Evolutionary conservation across 2,113 vertebrate genomes (phyloP).

Genomic region (Ariopsis seemanni): DNA sequence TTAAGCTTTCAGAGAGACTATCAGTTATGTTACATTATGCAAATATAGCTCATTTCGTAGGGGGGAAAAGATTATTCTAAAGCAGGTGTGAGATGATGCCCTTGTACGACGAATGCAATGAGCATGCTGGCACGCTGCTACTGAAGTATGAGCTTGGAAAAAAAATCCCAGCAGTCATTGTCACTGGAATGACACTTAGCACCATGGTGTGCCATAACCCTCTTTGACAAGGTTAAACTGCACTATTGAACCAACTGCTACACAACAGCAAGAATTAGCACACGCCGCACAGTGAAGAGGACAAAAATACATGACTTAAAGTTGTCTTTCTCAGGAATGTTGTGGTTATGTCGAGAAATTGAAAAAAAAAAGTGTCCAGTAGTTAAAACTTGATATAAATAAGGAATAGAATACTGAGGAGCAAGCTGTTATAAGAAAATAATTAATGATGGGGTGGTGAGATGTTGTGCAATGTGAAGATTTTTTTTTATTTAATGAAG

Average conservation of each 20-base stretch:
- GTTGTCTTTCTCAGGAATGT: not conserved
- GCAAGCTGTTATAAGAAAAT: not conserved
- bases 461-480: not conserved
- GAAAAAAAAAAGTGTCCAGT: not conserved
- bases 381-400: not conserved
- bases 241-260: constrained; percentile 58
- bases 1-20: not conserved
- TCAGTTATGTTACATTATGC: not conserved
- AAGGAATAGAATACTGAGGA: not conserved
- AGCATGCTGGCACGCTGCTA: not conserved
- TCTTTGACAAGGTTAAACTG: constrained; percentile 70
- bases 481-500: not conserved
- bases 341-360: not conserved
- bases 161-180: constrained; percentile 25
- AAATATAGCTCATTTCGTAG: not conserved
- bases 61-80: not conserved
- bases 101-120: not conserved
- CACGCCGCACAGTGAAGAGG: not conserved
- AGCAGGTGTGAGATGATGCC: constrained; percentile 6
- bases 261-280: constrained; percentile 60
- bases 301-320: not conserved
- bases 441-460: not conserved
- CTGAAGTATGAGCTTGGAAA: not conserved
- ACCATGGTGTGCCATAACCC: constrained; percentile 59
- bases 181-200: constrained; percentile 59